Evolutionary conservation across 1,140 invertebrate species (phyloP), one percentile per base, ranked within the genome.

Genomic region (Coptotermes formosanus): DNA sequence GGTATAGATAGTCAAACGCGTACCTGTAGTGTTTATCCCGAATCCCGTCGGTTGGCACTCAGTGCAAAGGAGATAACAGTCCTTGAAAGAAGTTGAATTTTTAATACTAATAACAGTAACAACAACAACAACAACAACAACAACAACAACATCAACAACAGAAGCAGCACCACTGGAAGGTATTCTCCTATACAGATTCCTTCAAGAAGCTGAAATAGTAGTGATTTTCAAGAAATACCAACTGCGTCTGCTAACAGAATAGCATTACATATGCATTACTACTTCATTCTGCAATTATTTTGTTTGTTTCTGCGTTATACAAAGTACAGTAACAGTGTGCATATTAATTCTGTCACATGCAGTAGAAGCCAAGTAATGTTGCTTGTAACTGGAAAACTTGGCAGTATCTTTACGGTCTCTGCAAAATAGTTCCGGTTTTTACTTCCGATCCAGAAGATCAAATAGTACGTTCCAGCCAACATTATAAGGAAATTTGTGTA

Each of bases 201-300:
- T 75, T 75, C 64, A 75, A 75, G n/a, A 75, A 75, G 25, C n/a
- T 30, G 9, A 75, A 75, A 75, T 75, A 30, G 64, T 75, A 75
- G 64, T 75, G 64, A 75, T 75, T 75, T 75, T 75, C 64, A 75
- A 30, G 64, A 30, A 30, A 75, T 30, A 75, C 64, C 64, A 75
- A 75, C 64, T 75, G 30, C n/a, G 14, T 30, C 64, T 75, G 25
- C 64, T 30, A 75, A 75, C 64, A 30, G n/a, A 64, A 30, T 75
- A 75, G 64, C n/a, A 75, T 75, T 75, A 75, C n/a, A 30, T 75
- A 75, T 75, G n/a, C 14, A 4, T 55, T 21, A n/a, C n/a, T 75
- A 75, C 64, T n/a, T n/a, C 64, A 30, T 75, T 25, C 7, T n/a
- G 25, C n/a, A 30, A 30, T 30, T 64, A 23, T 64, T 64, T 64